Percentiles rank a stretch among this genome's conserved stretches.
phyloP scores from a whole-genome alignment of 2,888 invertebrate species.

The Gisinianus flammeolus region DNA sequence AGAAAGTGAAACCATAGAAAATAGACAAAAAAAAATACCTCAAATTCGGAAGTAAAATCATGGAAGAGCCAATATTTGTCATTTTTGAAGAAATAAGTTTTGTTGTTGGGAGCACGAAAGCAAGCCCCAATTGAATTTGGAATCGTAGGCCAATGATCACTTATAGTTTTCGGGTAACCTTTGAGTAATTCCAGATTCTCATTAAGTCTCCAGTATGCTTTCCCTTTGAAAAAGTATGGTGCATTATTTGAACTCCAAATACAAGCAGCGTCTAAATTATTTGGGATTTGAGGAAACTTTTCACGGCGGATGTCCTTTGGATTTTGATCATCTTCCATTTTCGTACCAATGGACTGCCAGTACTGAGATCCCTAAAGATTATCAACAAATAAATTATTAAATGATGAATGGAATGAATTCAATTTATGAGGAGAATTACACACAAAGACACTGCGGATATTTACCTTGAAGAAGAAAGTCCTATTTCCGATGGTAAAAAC shows the following conservation, averaged over 20 bases:
- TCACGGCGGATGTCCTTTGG: conserved; percentile 45
- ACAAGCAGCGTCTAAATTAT: conserved; percentile 44
- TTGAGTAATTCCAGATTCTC: background rate
- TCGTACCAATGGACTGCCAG: conserved; percentile 47
- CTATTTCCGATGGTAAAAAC: conserved; percentile 50
- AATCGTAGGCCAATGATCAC: conserved; percentile 15
- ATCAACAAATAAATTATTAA: too few species aligned
- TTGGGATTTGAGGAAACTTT: conserved; percentile 49
- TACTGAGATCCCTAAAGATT: conserved; percentile 44
- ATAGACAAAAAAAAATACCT: too few species aligned
- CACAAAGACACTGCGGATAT: too few species aligned
- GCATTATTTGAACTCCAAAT: conserved; percentile 50
- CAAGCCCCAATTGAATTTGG: conserved; percentile 31
- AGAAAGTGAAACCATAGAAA: too few species aligned
- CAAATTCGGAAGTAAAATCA: background rate
- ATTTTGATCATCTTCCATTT: conserved; percentile 49
- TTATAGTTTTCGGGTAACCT: background rate
- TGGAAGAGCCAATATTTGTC: conserved; percentile 54
- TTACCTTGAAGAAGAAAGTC: conserved; percentile 55
- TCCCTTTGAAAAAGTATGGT: conserved; percentile 52
- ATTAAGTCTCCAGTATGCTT: conserved; percentile 35
- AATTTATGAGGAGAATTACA: too few species aligned
- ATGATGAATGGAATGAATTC: too few species aligned
- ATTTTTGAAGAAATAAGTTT: conserved; percentile 53
- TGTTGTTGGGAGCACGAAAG: conserved; percentile 30